Percentiles rank a stretch among this genome's conserved stretches.
Evolutionary conservation across 2,113 vertebrate species (phyloP).

Genomic region (Hemiscyllium ocellatum): DNA sequence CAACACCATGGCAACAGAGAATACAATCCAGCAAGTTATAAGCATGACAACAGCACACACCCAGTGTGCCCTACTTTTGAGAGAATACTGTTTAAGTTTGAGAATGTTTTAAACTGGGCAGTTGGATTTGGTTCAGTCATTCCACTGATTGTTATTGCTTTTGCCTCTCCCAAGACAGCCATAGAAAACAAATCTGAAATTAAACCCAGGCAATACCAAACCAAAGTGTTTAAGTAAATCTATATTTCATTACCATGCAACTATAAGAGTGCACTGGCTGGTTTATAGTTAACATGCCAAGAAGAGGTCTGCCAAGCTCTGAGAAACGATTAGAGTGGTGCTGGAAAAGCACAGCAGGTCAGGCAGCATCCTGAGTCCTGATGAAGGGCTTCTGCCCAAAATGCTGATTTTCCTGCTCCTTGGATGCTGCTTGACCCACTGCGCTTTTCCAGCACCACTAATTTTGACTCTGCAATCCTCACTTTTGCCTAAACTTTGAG

Average conservation of each 20-base stretch:
- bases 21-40: conserved; percentile 40
- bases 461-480: too few species aligned
- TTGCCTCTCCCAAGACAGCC: neutral
- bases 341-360: too few species aligned
- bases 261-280: neutral
- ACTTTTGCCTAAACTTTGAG: neutral
- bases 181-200: neutral
- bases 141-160: neutral
- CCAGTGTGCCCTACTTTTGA: conserved; percentile 20
- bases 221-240: neutral
- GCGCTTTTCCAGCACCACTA: too few species aligned
- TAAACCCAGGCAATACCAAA: neutral
- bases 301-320: neutral
- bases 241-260: neutral
- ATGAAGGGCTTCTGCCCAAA: too few species aligned
- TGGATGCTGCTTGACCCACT: too few species aligned
- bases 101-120: neutral
- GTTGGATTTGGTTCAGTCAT: neutral
- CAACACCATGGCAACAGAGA: conserved; percentile 56
- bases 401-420: too few species aligned
- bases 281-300: neutral
- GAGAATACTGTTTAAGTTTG: neutral
- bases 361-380: too few species aligned
- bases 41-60: conserved; percentile 32
- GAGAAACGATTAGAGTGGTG: neutral